Base-by-base conservation (phyloP, 2,888 invertebrate genomes). In the Leptinotarsa peninsularis region DNA sequence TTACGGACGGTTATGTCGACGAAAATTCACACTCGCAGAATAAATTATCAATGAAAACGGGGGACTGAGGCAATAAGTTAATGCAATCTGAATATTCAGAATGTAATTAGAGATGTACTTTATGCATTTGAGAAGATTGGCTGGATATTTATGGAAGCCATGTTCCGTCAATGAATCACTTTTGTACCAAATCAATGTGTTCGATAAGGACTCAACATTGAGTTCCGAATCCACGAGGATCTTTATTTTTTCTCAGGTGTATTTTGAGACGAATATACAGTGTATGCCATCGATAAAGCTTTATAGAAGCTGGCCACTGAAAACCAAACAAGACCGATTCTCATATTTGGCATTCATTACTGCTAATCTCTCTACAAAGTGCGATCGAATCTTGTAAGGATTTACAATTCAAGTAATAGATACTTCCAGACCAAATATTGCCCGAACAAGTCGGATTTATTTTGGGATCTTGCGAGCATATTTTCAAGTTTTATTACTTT, bases 61-160 rank as follows among this genome's bases (percentile, higher is more conserved):
- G 33, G 74, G 78, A 76, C 74, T 73, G 52, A 67, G 73, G 76
- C 76, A 76, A 76, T 78, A 75, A 78, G 78, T 78, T 78, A 78
- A 76, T 78, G 78, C 78, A 69, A 76, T 73, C 52, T 71, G 78
- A 78, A 78, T 78, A 78, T 78, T 78, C 76, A 76, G 73, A 72
- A 75, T 71, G 73, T 78, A 73, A 76, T 78, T 76, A 78, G 76
- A 73, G 75, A 73, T 75, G 75, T 78, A 72, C 68, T 78, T 66
- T 78, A 78, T 76, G 72, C 71, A 71, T 71, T 73, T 68, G 70
- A 71, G 71, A 76, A 76, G 71, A 78, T 78, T 76, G 66, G 66
- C 60, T 76, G 74, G 74, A 78, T 78, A 78, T 76, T 76, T 68
- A 78, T 78, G 76, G 71, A 21, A 23, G 58, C 58, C 23, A 58